Evolutionary conservation across 1,140 invertebrate species (phyloP), one percentile per base, ranked within the genome.

Genomic region (Anthonomus grandis): DNA sequence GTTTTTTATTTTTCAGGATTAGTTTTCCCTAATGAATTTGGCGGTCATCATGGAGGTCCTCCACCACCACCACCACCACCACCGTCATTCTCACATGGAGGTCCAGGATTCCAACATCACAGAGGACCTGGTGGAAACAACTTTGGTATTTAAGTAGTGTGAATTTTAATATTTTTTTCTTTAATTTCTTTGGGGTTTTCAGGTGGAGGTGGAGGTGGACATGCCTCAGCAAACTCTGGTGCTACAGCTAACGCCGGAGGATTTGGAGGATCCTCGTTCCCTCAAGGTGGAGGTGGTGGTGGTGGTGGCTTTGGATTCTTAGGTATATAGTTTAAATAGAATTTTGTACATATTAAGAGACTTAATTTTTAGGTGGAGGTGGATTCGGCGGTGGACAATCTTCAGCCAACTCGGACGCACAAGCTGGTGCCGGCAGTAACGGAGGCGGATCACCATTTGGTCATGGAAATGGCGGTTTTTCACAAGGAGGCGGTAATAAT

Each of bases 341-440:
- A 34, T 34, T 10, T 2, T 10, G 31, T 1, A 34, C 13, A 34
- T 34, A 1, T 34, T 34, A 34, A 34, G 10, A 2, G 2, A 34
- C 10, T 13, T 2, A 34, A 12, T 18, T 45, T 1, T 2, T 8
- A 6, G 21, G 21, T 1, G 1, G 2, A 2, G 6, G 42, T 22
- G 42, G 42, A 17, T 3, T 45, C 24, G 42, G 21, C 19, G 42
- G 42, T 10, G n/a, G n/a, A n/a, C 17, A 2, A 21, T 2, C 18
- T 45, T 18, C 3, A 41, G 42, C 42, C 5, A 18, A 45, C 5
- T 17, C 42, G 1, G 15, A 45, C 10, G 15, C 42, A 12, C n/a
- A 45, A 12, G 42, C 42, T 9, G 24, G 21, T 45, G 42, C 42
- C n/a, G n/a, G n/a, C n/a, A n/a, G n/a, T n/a, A n/a, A n/a, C n/a